Conservation (phyloP, 2,888 invertebrate genomes). For the Neoscelio sp. region DNA sequence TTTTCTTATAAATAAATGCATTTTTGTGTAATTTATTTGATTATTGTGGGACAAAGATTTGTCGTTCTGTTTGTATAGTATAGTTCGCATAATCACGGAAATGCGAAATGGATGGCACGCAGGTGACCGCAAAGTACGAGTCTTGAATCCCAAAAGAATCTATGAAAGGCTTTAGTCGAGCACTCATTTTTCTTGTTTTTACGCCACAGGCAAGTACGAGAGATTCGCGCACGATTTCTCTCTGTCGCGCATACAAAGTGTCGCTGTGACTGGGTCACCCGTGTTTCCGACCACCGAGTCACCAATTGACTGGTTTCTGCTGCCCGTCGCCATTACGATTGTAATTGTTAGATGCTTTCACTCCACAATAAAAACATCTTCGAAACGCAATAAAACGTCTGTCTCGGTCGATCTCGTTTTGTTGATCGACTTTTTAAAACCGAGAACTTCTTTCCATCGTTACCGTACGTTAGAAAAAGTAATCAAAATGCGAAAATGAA, state of each 20-base stretch:
- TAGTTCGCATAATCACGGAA: conserved; percentile 49
- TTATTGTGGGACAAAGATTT: conserved; percentile 5
- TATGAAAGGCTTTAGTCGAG: conserved; percentile 61
- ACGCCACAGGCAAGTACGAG: conserved; percentile 51
- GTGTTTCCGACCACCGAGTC: conserved; percentile 57
- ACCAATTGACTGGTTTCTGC: conserved; percentile 54
- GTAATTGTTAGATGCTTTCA: conserved; percentile 67
- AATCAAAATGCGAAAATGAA: too few relatives aligned
- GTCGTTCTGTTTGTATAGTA: background rate
- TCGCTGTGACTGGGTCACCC: conserved; percentile 73
- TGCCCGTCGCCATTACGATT: conserved; percentile 53
- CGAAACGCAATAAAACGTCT: conserved; percentile 36
- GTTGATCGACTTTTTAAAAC: background rate
- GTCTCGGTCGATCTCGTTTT: conserved; percentile 2
- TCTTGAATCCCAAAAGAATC: conserved; percentile 60
- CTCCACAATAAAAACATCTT: conserved; percentile 57
- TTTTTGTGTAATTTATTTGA: background rate
- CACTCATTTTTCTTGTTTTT: conserved; percentile 64
- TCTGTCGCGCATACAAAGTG: conserved; percentile 68
- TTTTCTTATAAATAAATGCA: background rate
- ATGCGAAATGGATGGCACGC: conserved; percentile 43
- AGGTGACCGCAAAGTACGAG: conserved; percentile 57
- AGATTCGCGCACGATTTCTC: conserved; percentile 73
- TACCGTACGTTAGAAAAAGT: too few relatives aligned
- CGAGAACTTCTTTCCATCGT: background rate